Conservation (phyloP, 1,140 invertebrate species). For the Lordiphosa stackelbergi region DNA sequence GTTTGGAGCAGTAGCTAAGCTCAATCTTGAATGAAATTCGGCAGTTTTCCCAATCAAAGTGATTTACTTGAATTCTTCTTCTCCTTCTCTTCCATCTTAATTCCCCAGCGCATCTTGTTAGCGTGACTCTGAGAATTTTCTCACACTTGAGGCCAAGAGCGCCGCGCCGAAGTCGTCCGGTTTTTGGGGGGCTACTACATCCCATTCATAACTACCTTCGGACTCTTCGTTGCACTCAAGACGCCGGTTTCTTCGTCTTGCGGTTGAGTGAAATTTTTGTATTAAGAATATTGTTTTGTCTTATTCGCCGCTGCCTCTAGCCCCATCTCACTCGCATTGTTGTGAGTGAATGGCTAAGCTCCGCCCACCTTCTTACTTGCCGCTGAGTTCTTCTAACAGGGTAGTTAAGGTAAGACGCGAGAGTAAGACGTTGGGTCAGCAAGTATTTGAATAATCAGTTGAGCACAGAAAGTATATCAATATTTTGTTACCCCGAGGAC, state of each 20-base stretch:
- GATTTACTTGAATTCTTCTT: not conserved
- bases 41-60: not conserved
- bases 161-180: not conserved
- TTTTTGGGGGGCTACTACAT: constrained; percentile 5
- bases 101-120: not conserved
- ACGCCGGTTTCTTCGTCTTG: not conserved
- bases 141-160: not conserved
- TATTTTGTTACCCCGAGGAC: too few relatives aligned
- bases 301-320: too few relatives aligned
- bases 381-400: too few relatives aligned
- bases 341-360: too few relatives aligned
- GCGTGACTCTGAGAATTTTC: not conserved
- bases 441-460: too few relatives aligned
- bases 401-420: too few relatives aligned
- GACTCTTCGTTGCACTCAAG: constrained; percentile 3
- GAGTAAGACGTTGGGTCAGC: too few relatives aligned
- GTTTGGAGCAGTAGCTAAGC: too few relatives aligned
- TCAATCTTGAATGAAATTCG: not conserved
- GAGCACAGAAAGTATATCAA: too few relatives aligned
- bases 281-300: too few relatives aligned
- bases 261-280: constrained; percentile 4
- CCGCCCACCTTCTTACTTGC: too few relatives aligned
- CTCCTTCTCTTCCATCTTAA: not conserved
- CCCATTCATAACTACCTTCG: constrained; percentile 8
- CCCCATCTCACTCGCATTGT: too few relatives aligned